Conservation (phyloP, 2,113 vertebrate species). For the Anguilla japonica region DNA sequence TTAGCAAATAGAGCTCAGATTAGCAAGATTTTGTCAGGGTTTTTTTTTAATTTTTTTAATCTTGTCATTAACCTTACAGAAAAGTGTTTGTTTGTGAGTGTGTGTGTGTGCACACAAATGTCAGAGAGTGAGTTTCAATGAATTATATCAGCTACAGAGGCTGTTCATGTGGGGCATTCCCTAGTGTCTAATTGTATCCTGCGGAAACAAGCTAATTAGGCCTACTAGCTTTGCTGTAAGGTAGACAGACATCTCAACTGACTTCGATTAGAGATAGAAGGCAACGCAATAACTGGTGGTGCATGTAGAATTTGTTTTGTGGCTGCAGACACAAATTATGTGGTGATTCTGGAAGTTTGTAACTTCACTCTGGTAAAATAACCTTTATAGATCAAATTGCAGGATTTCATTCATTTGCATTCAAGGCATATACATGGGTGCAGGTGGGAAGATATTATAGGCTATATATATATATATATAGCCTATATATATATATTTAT, state of each 20-base stretch:
- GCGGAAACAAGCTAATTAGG: neutral
- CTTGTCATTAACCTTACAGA: too few species aligned
- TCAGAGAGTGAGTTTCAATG: neutral
- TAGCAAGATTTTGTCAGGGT: conserved; percentile 30
- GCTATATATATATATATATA: too few species aligned
- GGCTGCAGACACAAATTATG: neutral
- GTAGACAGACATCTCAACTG: neutral
- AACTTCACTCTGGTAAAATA: neutral
- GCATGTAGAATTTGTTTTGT: neutral
- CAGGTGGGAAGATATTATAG: neutral
- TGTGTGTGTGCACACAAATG: neutral
- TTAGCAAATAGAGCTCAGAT: conserved; percentile 13
- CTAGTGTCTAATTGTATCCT: neutral
- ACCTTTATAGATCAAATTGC: neutral
- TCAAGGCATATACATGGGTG: neutral
- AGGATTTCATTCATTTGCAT: neutral
- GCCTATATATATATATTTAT: too few species aligned
- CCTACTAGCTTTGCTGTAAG: neutral
- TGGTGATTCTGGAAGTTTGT: neutral
- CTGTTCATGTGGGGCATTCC: neutral
- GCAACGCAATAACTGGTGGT: neutral
- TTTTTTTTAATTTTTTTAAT: too few species aligned
- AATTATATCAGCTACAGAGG: neutral
- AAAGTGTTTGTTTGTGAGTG: conserved; percentile 16
- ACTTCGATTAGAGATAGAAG: neutral